These are phyloP conservation scores for Lutraria rhynchaena DNA, from an alignment of 1,140 invertebrate species.

Conservation along the genomic window DNA sequence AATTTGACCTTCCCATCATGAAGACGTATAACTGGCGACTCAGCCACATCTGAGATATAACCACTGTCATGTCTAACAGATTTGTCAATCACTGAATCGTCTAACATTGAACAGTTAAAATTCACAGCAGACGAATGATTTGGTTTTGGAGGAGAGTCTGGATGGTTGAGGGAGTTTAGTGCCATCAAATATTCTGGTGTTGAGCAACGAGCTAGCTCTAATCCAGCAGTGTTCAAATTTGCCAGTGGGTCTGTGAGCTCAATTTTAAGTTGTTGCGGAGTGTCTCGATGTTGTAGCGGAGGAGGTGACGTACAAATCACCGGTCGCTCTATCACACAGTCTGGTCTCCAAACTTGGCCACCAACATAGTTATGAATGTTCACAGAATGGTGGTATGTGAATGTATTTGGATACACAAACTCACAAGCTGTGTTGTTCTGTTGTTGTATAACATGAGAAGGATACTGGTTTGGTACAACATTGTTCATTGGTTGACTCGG, in stretches of 20 bases:
- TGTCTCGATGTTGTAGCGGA: not conserved
- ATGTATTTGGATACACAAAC: slow-evolving; percentile 35
- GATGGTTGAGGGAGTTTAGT: slow-evolving; percentile 56
- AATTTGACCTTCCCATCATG: slow-evolving; percentile 40
- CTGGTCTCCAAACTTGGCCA: slow-evolving; percentile 16
- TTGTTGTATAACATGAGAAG: not conserved
- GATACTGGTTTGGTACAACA: not conserved
- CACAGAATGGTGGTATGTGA: slow-evolving; percentile 48
- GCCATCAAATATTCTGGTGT: slow-evolving; percentile 66
- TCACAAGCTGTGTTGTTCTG: slow-evolving; percentile 24
- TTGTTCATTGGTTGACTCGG: not conserved
- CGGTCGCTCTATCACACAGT: slow-evolving; percentile 6
- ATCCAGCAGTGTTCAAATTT: slow-evolving; percentile 21
- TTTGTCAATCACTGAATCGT: slow-evolving; percentile 13
- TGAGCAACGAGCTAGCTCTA: slow-evolving; percentile 63
- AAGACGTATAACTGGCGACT: slow-evolving; percentile 61
- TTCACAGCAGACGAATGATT: slow-evolving; percentile 18
- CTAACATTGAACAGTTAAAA: not conserved
- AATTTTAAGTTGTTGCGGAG: not conserved
- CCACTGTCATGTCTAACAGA: slow-evolving; percentile 64
- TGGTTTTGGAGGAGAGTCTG: slow-evolving; percentile 18
- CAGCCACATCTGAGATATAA: slow-evolving; percentile 65
- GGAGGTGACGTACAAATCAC: not conserved
- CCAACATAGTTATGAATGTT: slow-evolving; percentile 51
- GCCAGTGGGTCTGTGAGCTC: slow-evolving; percentile 30